Conservation (phyloP, 2,113 vertebrate genomes). For the Scytalopus superciliaris region DNA sequence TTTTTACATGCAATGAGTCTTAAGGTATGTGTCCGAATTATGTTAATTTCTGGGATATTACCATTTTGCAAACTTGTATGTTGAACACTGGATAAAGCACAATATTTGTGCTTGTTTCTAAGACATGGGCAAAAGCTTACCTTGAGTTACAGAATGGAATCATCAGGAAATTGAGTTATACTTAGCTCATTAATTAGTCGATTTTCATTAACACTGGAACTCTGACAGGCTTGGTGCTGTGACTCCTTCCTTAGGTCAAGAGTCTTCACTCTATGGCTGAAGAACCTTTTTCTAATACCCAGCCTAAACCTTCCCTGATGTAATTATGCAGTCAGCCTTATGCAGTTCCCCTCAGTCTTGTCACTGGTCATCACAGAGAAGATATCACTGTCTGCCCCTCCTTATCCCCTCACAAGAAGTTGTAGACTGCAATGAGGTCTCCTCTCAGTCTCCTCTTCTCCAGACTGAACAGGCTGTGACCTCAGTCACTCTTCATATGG, state of each 20-base stretch:
- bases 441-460: background rate
- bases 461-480: background rate
- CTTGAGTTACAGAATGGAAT: constrained; percentile 30
- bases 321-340: no score
- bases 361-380: background rate
- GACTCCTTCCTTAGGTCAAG: background rate
- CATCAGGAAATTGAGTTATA: background rate
- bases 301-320: background rate
- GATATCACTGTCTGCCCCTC: background rate
- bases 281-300: background rate
- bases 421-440: background rate
- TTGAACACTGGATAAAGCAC: background rate
- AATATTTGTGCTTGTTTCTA: constrained; percentile 69
- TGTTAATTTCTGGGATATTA: constrained; percentile 39
- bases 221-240: no score
- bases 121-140: constrained; percentile 16
- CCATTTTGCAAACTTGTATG: constrained; percentile 4
- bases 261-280: background rate
- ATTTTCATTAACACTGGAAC: background rate
- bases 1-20: constrained; percentile 21
- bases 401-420: fast-evolving
- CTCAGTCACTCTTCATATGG: fast-evolving
- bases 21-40: constrained; percentile 37
- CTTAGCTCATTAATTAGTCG: background rate
- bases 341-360: fast-evolving